Percentiles rank a stretch among this genome's conserved stretches.
phyloP scores from a whole-genome alignment of 2,113 vertebrate genomes.

The Erpornis zantholeuca region DNA sequence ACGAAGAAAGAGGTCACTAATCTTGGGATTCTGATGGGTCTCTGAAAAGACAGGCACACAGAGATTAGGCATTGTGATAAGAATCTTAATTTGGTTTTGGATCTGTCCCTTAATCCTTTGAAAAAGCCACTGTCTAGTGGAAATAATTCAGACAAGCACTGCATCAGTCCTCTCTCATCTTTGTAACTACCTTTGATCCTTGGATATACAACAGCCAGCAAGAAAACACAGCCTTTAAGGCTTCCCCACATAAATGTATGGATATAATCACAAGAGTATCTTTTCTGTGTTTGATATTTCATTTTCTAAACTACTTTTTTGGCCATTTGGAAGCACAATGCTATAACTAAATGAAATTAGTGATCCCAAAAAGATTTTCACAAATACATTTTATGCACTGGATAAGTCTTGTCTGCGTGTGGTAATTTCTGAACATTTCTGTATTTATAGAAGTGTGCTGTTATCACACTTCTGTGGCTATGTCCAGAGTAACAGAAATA shows the following conservation, averaged over 20 bases:
- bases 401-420: not conserved
- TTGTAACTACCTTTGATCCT: constrained; percentile 8
- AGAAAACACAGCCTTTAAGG: not conserved
- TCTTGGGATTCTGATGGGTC: not conserved
- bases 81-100: not conserved
- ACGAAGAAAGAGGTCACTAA: not conserved
- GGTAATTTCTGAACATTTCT: not conserved
- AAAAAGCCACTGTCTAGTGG: not conserved
- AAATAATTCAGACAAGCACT: not conserved
- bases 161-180: not conserved
- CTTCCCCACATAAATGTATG: not conserved
- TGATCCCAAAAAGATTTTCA: not conserved
- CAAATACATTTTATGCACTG: not conserved
- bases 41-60: not conserved
- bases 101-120: not conserved
- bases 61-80: not conserved
- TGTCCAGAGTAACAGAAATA: not conserved
- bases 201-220: not conserved
- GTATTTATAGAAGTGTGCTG: not conserved
- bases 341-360: not conserved
- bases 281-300: not conserved
- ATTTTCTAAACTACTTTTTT: not conserved
- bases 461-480: not conserved
- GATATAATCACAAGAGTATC: not conserved
- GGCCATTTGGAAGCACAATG: not conserved